Evolutionary conservation across 2,113 vertebrate species (phyloP), one percentile per base, ranked within the genome.

Genomic region (Corythornis vintsioides): DNA sequence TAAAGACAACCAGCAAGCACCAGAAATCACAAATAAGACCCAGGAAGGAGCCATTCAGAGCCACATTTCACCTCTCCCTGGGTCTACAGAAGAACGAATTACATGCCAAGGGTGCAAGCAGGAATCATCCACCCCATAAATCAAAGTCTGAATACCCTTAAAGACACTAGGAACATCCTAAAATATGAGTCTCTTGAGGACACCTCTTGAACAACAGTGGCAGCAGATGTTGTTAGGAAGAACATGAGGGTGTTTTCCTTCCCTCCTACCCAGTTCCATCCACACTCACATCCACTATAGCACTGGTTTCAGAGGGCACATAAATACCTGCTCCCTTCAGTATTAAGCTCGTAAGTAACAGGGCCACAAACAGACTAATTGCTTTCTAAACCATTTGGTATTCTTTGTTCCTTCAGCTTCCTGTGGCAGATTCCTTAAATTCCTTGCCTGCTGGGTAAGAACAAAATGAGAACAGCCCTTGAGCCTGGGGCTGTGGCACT

Each of bases 141-240:
- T 3, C 45, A 72, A 31, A 45, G 22, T 3, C 70, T 40, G 40
- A 45, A 69, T 22, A 53, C 15, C 12, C 26, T 43, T n/a, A 10
- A n/a, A 70, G 15, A 6, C 24, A 40, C 0, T 13, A 11, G 15
- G 6, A 78, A n/a, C 9, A 47, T 7, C 47, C 61, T 20, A 14
- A 67, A 78, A 26, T 5, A 31, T 1, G 20, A 43, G 4, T 35
- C 4, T 8, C 1, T 1, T 1, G 11, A 43, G 4, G 25, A 3
- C 52, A 21, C 11, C 21, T 21, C 18, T 13, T 4, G 17, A 69
- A 12, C 18, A 66, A 3, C 15, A 74, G 33, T 1, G 9, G 3
- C 19, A 71, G 61, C 50, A 63, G 33, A 11, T 25, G 43, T 9
- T 72, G 21, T 52, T 6, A 6, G 43, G 26, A 35, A 81, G 20